Conservation (phyloP, 35 echinoderm and acorn worm species). For the Ptychodera flava region DNA sequence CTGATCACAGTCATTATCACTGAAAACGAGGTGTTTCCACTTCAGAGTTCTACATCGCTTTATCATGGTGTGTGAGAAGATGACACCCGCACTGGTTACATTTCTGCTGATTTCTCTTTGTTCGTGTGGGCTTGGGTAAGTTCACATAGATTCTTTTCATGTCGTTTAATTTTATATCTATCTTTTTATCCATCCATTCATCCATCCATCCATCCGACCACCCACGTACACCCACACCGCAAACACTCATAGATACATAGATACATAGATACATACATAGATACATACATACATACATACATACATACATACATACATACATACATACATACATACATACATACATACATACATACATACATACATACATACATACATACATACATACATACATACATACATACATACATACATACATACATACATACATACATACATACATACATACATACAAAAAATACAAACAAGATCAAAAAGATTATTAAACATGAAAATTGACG, state of each 20-base stretch:
- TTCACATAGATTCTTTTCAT: no score
- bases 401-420: slow-evolving; percentile 2
- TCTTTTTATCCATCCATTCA: neutral
- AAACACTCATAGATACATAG: neutral
- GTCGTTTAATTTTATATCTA: no score
- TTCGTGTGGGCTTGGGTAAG: no score
- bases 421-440: neutral
- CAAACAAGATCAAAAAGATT: no score
- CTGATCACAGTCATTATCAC: no score
- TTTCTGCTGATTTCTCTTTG: no score
- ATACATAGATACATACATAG: neutral
- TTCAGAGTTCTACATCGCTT: no score
- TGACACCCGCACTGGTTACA: no score
- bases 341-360: slow-evolving; percentile 2
- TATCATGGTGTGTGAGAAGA: no score
- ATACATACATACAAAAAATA: neutral
- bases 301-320: slow-evolving; percentile 2
- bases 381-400: slow-evolving; percentile 2
- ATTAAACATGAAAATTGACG: no score
- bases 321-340: slow-evolving; percentile 2
- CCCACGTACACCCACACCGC: neutral
- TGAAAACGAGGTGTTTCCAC: no score
- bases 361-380: slow-evolving; percentile 2
- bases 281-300: slow-evolving; percentile 2
- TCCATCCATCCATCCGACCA: neutral